Conservation (phyloP, 2,797 vertebrate species). For the Pygocentrus nattereri region DNA sequence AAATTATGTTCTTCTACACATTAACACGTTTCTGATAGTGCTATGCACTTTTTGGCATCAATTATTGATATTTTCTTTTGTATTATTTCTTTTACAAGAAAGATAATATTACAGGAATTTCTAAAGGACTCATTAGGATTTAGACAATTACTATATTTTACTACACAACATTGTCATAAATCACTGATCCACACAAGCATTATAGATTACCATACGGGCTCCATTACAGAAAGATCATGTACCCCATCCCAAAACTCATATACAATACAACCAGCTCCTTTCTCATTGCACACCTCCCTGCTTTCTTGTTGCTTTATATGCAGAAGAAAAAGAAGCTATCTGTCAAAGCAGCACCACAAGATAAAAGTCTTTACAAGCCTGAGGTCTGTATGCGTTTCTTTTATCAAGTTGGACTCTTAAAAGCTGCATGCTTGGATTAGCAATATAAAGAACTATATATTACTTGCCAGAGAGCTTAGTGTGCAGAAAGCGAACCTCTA, state of each 20-base stretch:
- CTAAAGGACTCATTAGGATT: not conserved
- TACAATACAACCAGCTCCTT: constrained; percentile 61
- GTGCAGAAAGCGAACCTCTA: constrained; percentile 89
- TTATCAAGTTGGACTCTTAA: constrained; percentile 72
- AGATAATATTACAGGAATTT: not conserved
- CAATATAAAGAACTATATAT: constrained; percentile 92
- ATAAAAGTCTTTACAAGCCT: constrained; percentile 84
- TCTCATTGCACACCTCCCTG: constrained; percentile 45
- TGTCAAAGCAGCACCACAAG: constrained; percentile 81
- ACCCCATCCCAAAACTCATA: constrained; percentile 77
- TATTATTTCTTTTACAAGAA: too few relatives aligned
- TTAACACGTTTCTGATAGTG: not conserved
- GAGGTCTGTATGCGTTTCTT: constrained; percentile 67
- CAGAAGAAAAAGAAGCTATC: constrained; percentile 79
- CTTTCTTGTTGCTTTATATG: constrained; percentile 68
- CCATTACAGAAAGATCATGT: constrained; percentile 76
- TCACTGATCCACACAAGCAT: too few relatives aligned
- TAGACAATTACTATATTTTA: not conserved
- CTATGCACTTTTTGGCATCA: not conserved
- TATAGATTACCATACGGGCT: constrained; percentile 48
- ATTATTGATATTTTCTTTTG: not conserved
- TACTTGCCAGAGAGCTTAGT: constrained; percentile 97
- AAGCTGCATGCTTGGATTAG: constrained; percentile 89
- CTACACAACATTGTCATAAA: too few relatives aligned
- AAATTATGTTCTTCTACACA: not conserved